A percentile compares a stretch with the other conserved stretches of the same genome.
Evolutionary conservation across 2,797 vertebrate genomes (phyloP).

Genomic region (Rhadinocentrus ornatus): DNA sequence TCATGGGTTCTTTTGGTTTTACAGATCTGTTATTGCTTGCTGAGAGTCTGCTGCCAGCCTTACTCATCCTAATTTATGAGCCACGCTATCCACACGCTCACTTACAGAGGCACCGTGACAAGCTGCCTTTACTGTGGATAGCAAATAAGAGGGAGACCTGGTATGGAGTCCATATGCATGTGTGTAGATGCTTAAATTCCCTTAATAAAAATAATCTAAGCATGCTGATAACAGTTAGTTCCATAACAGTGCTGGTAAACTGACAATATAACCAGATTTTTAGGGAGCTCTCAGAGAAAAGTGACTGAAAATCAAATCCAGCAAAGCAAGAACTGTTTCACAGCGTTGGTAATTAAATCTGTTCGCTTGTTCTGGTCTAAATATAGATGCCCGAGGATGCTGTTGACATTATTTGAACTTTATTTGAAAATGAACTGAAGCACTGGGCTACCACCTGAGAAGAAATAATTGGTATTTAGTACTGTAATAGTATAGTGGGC

Average conservation of each 20-base stretch:
- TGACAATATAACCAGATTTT: slow-evolving; percentile 6
- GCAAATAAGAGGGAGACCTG: not conserved
- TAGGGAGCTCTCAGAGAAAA: not conserved
- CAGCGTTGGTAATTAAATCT: not conserved
- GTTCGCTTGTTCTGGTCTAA: slow-evolving; percentile 4
- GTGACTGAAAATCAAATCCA: slow-evolving; percentile 5
- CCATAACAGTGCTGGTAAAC: not conserved
- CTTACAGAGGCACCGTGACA: not conserved
- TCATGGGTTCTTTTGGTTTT: not conserved
- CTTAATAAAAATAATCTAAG: not conserved
- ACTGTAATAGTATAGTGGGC: not conserved
- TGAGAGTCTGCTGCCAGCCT: slow-evolving; percentile 4
- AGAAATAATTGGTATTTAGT: not conserved
- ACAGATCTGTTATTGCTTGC: not conserved
- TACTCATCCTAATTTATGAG: not conserved
- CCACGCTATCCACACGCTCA: not conserved
- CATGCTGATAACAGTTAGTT: not conserved
- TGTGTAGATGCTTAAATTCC: not conserved
- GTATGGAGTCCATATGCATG: not conserved
- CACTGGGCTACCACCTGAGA: not conserved
- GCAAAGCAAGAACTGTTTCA: not conserved
- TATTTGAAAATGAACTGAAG: not conserved
- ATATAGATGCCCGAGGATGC: not conserved
- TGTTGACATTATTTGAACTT: not conserved
- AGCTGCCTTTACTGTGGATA: not conserved